These are phyloP conservation scores for Zaprionus ghesquierei DNA, from an alignment of 1,140 invertebrate genomes.

Conservation along the genomic window DNA sequence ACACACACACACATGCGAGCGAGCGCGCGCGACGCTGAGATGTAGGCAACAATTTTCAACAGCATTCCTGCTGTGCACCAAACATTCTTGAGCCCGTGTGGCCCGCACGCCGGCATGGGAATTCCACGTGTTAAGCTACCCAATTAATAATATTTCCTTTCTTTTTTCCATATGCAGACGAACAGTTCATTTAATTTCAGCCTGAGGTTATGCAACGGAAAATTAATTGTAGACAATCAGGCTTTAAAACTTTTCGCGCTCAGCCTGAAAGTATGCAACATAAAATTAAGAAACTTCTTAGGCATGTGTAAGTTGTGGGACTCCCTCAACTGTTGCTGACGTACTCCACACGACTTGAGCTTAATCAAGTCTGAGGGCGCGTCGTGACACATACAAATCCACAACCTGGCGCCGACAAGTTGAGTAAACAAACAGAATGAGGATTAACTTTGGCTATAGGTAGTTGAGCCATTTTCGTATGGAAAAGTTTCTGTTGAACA, in stretches of 20 bases:
- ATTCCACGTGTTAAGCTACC: conserved; percentile 7
- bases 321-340: conserved; percentile 4
- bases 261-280: not conserved
- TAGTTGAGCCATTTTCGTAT: too few relatives aligned
- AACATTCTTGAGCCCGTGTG: conserved; percentile 32
- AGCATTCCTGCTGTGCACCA: conserved; percentile 26
- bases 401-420: conserved; percentile 42
- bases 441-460: conserved; percentile 32
- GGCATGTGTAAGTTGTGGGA: too few relatives aligned
- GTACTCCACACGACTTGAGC: conserved; percentile 36
- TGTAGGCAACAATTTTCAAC: conserved; percentile 61
- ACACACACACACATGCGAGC: conserved; percentile 2
- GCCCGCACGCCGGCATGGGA: not conserved
- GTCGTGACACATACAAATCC: conserved; percentile 56
- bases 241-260: not conserved
- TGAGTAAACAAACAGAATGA: conserved; percentile 52
- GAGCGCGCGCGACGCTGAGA: conserved; percentile 30
- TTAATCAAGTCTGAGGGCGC: conserved; percentile 28
- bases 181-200: not conserved
- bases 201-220: not conserved
- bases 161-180: not conserved
- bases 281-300: not conserved
- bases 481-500: too few relatives aligned
- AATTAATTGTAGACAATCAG: not conserved
- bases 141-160: conserved; percentile 1